Evolutionary conservation across 1,140 invertebrate species (phyloP), one percentile per base, ranked within the genome.

Genomic region (Scaptodrosophila lebanonensis): DNA sequence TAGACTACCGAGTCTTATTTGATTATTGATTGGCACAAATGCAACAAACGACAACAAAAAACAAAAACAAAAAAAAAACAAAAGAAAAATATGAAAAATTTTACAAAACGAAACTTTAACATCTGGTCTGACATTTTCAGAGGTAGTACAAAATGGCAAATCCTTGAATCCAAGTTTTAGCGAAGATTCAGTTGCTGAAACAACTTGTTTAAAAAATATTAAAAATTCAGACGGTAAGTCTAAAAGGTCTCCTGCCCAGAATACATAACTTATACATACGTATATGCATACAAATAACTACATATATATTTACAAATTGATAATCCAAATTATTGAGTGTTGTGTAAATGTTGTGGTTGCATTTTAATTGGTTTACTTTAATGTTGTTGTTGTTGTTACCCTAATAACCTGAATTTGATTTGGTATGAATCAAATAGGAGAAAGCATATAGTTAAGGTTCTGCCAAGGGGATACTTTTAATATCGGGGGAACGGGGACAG

Each of bases 171-270:
- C 92, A 51, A 92, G 91, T 87, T 91, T 92, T 86, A 93, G 91
- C 86, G 92, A 93, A 88, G 93, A 94, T 88, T 93, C 91, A 56
- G 91, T 93, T 69, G 90, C 92, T 66, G 93, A 94, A 85, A 93
- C 91, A 58, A 91, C 91, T 69, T 88, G 93, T 84, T 91, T 91
- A 83, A 94, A 94, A 88, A 93, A 91, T 90, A 93, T 93, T 88
- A 93, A 91, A 90, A 94, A 93, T 89, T 94, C 93, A 59, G 93
- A 94, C 88, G 93, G 93, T 94, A 91, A 92, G 92, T 91, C 75
- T 82, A 82, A 53, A 82, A 82, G 75, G 71, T 77, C 72, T 67
- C 65, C 64, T 64, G 50, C 61, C 67, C 64, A 35, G 30, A 53
- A 40, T 42, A 42, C 2, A 15, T 38, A 44, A 39, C 33, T 17